Evolutionary conservation across 2,797 vertebrate species (phyloP).

Genomic region (Tarsius wallacei): DNA sequence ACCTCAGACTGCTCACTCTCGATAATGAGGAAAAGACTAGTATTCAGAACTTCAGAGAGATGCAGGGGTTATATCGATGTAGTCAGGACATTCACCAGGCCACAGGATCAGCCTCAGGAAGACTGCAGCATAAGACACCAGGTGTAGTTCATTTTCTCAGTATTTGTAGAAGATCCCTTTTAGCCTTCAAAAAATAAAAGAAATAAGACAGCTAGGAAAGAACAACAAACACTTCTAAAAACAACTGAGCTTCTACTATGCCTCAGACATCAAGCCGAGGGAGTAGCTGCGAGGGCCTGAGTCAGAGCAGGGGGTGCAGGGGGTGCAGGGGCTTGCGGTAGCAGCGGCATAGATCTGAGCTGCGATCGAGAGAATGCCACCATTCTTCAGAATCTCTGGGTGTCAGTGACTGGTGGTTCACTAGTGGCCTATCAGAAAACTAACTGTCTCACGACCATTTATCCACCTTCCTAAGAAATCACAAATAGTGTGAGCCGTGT

Average conservation of each 20-base stretch:
- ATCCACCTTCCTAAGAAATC: not conserved
- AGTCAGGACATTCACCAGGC: not conserved
- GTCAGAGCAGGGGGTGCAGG: not conserved
- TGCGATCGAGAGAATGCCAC: not conserved
- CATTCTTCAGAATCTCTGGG: not conserved
- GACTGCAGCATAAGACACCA: not conserved
- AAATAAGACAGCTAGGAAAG: not conserved
- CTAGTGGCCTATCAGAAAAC: not conserved
- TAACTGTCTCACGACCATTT: not conserved
- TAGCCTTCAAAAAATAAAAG: not conserved
- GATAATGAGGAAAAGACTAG: not conserved
- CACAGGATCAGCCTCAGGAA: not conserved
- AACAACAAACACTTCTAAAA: not conserved
- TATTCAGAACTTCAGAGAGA: not conserved
- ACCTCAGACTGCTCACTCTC: not conserved
- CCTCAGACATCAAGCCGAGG: fast-evolving
- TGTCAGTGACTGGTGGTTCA: not conserved
- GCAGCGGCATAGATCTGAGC: not conserved
- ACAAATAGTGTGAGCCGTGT: fast-evolving
- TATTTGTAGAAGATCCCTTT: not conserved
- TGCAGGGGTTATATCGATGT: not conserved
- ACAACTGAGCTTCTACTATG: not conserved
- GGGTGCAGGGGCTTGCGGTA: not conserved
- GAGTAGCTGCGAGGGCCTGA: not conserved
- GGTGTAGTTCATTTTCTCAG: not conserved